Evolutionary conservation across 2,888 invertebrate genomes (phyloP).

Genomic region (Drosophila histrio): DNA sequence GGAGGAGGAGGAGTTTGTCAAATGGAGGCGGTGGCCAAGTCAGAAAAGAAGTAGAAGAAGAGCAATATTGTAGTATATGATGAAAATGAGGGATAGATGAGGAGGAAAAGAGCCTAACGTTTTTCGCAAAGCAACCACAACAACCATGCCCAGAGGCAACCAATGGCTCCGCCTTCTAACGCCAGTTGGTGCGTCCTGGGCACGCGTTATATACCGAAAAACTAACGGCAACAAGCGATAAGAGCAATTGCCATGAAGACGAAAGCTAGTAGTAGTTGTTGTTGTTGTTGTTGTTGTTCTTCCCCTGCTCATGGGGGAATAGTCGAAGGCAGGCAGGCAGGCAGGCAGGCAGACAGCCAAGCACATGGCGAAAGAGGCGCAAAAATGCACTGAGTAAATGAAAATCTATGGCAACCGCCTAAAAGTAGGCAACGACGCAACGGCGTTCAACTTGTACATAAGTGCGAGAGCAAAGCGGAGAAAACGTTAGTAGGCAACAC

Average conservation of each 20-base stretch:
- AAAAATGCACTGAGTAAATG: conserved; percentile 62
- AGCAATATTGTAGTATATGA: too few species aligned
- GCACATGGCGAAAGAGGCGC: conserved; percentile 50
- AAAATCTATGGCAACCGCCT: conserved; percentile 71
- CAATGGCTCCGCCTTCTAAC: conserved; percentile 72
- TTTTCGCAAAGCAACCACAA: conserved; percentile 24
- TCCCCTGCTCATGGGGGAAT: background rate
- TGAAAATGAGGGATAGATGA: background rate
- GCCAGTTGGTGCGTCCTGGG: conserved; percentile 66
- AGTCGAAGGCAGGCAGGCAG: background rate
- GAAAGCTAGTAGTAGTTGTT: conserved; percentile 40
- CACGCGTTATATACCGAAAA: conserved; percentile 73
- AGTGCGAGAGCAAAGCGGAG: conserved; percentile 38
- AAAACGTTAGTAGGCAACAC: too few species aligned
- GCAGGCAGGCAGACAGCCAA: conserved; percentile 2
- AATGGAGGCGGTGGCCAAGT: conserved; percentile 19
- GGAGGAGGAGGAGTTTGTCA: too few species aligned
- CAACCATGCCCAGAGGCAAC: conserved; percentile 29
- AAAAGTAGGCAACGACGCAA: conserved; percentile 72
- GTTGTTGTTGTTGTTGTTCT: too few species aligned
- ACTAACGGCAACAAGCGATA: conserved; percentile 64
- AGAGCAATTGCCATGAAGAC: conserved; percentile 61
- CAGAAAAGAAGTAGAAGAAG: background rate
- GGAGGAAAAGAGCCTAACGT: conserved; percentile 26
- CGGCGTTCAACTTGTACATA: conserved; percentile 58